These are phyloP conservation scores for Pyrrhosoma nymphula DNA, from an alignment of 2,888 invertebrate genomes.

Conservation along the genomic window DNA sequence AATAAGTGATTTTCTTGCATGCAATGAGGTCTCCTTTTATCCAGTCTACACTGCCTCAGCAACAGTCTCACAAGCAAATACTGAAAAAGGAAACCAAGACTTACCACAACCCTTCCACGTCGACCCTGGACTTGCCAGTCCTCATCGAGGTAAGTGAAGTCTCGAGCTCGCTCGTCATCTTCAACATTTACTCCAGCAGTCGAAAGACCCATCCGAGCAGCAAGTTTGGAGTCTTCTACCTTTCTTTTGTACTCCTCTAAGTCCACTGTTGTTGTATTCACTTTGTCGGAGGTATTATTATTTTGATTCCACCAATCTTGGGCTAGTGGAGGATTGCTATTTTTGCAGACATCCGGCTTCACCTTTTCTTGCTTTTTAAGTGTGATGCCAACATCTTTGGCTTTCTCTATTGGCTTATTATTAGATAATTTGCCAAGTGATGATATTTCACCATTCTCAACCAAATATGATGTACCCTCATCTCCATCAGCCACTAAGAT, in stretches of 20 bases:
- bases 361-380: not conserved
- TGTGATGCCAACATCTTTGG: not conserved
- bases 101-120: not conserved
- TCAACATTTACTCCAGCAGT: not conserved
- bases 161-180: conserved; percentile 20
- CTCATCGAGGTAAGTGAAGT: conserved; percentile 21
- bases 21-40: no score
- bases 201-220: not conserved
- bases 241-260: conserved; percentile 30
- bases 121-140: conserved; percentile 9
- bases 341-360: not conserved
- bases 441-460: not conserved
- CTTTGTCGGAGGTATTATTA: not conserved
- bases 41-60: no score
- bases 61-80: no score
- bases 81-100: not conserved
- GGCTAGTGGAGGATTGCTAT: not conserved
- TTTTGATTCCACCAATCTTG: conserved; percentile 44
- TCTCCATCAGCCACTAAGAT: not conserved
- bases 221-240: not conserved
- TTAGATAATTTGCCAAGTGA: not conserved
- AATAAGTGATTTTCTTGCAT: no score
- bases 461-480: not conserved
- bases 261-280: not conserved
- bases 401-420: not conserved